Evolutionary conservation across 2,888 invertebrate species (phyloP), one percentile per base, ranked within the genome.

Genomic region (Coecobrya sp.): DNA sequence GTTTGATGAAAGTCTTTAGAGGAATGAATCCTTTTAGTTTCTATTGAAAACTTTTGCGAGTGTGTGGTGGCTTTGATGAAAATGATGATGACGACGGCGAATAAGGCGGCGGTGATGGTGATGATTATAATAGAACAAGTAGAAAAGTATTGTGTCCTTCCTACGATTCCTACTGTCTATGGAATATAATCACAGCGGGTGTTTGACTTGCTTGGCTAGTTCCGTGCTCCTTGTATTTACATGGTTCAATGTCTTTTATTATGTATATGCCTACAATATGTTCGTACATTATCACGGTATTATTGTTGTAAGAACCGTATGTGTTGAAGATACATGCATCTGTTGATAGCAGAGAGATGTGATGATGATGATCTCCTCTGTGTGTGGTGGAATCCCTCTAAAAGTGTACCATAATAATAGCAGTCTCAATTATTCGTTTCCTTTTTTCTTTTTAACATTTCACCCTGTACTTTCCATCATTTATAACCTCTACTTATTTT

Each of bases 51-150:
- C 30, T 82, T 89, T 89, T 59, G 25, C 62, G 22, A 27, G 79
- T 52, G 86, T 89, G 81, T 82, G 89, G 81, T 82, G 89, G 89
- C 89, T 89, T 89, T 89, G 89, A 89, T 89, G 89, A 82, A 89
- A 89, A 89, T 79, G 87, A 87, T 87, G 87, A 73, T 87, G 87
- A 73, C 49, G 70, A 86, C 70, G 73, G 11, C 16, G 19, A 36
- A n/a, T 8, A 73, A 36, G 55, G 30, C 22, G 22, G 52, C 36
- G 62, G 87, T 79, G 65, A 65, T 42, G 68, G 62, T 36, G 70
- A 45, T 82, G 68, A 82, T 89, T 81, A 70, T 89, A 82, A 82
- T 82, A 82, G 68, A 42, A 52, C 52, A 25, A 68, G n/a, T 16
- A 10, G 16, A 13, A 30, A 0, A 45, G 22, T 45, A 45, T 7